phyloP scores from a whole-genome alignment of 2,888 invertebrate genomes.

The Pocota personata region DNA sequence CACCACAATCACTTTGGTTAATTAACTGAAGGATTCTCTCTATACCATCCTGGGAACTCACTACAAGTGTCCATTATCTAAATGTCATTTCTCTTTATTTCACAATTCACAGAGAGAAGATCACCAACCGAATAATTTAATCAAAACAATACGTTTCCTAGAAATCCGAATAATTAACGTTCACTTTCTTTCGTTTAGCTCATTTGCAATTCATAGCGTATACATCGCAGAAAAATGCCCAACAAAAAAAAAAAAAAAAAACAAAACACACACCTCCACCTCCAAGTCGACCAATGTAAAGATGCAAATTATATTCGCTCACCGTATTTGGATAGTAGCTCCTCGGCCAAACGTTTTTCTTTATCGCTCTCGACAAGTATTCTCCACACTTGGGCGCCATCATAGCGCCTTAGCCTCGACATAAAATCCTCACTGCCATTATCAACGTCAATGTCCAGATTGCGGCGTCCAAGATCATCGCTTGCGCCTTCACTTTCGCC shows the following conservation, averaged over 20 bases:
- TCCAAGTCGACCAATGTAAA: not conserved
- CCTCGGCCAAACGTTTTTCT: constrained; percentile 84
- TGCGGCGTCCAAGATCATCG: constrained; percentile 75
- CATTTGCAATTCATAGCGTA: constrained; percentile 62
- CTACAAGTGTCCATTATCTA: constrained; percentile 5
- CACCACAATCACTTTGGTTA: not conserved
- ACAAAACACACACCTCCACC: not conserved
- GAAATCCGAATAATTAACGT: constrained; percentile 42
- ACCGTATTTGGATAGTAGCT: constrained; percentile 85
- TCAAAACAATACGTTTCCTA: constrained; percentile 31
- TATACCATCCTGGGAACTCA: not conserved
- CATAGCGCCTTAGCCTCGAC: constrained; percentile 85
- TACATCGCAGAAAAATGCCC: constrained; percentile 17
- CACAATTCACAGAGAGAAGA: constrained; percentile 41
- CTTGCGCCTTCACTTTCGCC: constrained; percentile 71
- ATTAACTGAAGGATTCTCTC: not conserved
- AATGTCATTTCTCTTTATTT: constrained; percentile 22
- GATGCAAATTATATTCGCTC: constrained; percentile 76
- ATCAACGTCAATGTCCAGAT: constrained; percentile 75
- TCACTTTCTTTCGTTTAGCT: constrained; percentile 68
- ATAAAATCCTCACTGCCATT: constrained; percentile 75
- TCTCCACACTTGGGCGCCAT: constrained; percentile 91
- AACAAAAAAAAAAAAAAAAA: not conserved
- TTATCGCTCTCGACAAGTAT: constrained; percentile 84
- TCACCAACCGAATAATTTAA: constrained; percentile 47